Conservation (phyloP, 2,797 vertebrate species). For the Oophaga sylvatica region DNA sequence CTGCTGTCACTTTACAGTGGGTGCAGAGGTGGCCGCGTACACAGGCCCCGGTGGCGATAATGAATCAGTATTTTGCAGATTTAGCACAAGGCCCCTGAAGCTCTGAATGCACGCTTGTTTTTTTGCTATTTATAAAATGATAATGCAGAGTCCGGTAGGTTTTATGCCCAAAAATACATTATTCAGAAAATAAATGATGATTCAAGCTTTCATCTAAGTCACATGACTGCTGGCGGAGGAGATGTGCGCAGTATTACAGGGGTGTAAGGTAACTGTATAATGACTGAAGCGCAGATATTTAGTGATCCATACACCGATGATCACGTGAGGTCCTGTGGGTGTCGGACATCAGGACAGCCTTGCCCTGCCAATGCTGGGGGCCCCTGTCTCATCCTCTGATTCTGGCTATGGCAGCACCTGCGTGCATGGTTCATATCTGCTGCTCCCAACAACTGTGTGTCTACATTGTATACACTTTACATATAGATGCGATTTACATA, state of each 20-base stretch:
- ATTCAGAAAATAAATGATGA: constrained; percentile 55
- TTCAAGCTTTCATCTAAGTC: constrained; percentile 37
- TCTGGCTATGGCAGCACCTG: background rate
- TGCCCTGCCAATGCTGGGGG: background rate
- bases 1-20: background rate
- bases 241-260: background rate
- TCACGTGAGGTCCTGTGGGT: background rate
- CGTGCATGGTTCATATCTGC: background rate
- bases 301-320: background rate
- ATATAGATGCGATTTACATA: background rate
- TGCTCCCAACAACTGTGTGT: background rate
- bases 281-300: background rate
- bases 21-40: background rate
- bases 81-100: background rate
- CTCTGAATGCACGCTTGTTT: background rate
- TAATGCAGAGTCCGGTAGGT: constrained; percentile 24
- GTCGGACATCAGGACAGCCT: too few relatives aligned
- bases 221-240: constrained; percentile 36
- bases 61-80: background rate
- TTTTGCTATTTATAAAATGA: constrained; percentile 8
- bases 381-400: background rate
- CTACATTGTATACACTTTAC: background rate
- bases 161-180: constrained; percentile 43
- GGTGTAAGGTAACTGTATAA: background rate
- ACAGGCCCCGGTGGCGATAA: background rate